Evolutionary conservation across 2,113 vertebrate species (phyloP).

Genomic region (Zootoca vivipara): DNA sequence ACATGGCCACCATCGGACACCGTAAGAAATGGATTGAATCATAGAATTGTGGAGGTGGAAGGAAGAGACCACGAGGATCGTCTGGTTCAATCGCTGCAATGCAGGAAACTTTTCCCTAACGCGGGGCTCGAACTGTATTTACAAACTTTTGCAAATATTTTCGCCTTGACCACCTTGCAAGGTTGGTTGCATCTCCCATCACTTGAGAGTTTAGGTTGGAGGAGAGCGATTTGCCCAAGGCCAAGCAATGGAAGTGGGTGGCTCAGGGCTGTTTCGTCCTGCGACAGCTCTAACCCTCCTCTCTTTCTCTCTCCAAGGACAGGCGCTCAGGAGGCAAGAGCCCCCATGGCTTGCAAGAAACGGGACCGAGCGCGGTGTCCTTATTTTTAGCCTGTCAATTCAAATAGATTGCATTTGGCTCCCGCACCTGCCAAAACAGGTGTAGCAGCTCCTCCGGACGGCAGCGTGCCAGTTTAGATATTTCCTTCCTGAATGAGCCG

Average conservation of each 20-base stretch:
- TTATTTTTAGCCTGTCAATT: neutral
- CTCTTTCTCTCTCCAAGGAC: neutral
- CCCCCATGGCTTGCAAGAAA: neutral
- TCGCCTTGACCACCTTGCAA: too few species aligned
- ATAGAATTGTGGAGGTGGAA: too few species aligned
- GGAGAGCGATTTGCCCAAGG: too few species aligned
- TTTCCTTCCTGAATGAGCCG: neutral
- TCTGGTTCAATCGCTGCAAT: too few species aligned
- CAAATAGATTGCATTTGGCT: neutral
- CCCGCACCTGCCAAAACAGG: constrained; percentile 6
- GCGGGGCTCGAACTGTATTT: too few species aligned
- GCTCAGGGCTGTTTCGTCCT: too few species aligned
- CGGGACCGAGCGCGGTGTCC: neutral
- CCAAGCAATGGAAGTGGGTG: neutral
- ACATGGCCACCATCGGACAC: too few species aligned
- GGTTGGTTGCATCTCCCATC: too few species aligned
- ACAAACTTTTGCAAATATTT: too few species aligned
- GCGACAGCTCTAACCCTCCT: neutral
- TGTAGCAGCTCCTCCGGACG: neutral
- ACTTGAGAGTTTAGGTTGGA: neutral
- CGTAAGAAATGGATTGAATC: too few species aligned
- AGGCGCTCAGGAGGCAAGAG: neutral
- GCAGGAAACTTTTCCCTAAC: too few species aligned
- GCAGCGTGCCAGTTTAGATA: neutral
- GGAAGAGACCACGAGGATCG: too few species aligned